Evolutionary conservation across 2,888 invertebrate genomes (phyloP).

Genomic region (Sarcophaga rosellei): DNA sequence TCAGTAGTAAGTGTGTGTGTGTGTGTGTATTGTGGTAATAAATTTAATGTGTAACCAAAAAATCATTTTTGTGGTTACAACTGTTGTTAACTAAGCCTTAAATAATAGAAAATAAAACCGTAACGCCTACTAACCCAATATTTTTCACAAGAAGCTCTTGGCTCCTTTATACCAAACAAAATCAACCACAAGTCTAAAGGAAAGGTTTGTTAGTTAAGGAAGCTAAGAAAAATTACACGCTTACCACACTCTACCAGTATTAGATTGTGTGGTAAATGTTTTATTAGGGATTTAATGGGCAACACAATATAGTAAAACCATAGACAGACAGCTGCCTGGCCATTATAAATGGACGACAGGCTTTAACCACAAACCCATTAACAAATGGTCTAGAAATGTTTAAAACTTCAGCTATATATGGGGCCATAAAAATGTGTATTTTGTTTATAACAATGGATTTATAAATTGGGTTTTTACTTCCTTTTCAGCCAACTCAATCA

Average conservation of each 20-base stretch:
- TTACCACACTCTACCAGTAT: not conserved
- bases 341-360: conserved; percentile 8
- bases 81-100: conserved; percentile 47
- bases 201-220: too few species aligned
- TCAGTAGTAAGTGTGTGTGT: not conserved
- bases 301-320: not conserved
- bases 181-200: not conserved
- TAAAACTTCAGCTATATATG: not conserved
- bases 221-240: not conserved
- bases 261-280: conserved; percentile 37
- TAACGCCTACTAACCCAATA: conserved; percentile 45
- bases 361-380: not conserved
- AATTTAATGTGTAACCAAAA: conserved; percentile 3
- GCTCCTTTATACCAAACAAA: not conserved
- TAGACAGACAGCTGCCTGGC: not conserved
- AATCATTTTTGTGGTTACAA: conserved; percentile 42
- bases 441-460: not conserved
- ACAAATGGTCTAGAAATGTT: not conserved
- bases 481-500: too few species aligned
- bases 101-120: conserved; percentile 4
- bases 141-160: conserved; percentile 3
- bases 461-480: not conserved
- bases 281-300: conserved; percentile 40
- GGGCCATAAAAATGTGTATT: not conserved
- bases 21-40: not conserved